A percentile compares a stretch with the other conserved stretches of the same genome.
phyloP scores from a whole-genome alignment of 2,888 invertebrate species.

The Hololepta plana region DNA sequence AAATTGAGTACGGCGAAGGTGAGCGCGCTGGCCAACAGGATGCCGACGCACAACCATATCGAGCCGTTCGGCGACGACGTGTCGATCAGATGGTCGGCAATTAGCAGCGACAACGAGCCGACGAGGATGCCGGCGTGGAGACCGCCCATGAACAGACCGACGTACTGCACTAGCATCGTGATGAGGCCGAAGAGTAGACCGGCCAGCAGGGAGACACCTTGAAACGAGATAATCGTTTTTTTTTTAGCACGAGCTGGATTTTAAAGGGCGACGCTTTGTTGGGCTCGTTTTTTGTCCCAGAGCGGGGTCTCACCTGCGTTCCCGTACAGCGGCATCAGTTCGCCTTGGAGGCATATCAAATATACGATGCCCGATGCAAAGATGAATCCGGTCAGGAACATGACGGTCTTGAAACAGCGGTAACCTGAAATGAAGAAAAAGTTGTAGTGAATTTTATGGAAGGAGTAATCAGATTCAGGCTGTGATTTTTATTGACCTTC shows the following conservation, averaged over 20 bases:
- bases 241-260: too few relatives aligned
- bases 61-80: conserved; percentile 26
- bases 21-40: conserved; percentile 46
- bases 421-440: conserved; percentile 44
- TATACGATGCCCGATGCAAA: conserved; percentile 70
- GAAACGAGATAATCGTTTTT: conserved; percentile 13
- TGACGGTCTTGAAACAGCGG: conserved; percentile 71
- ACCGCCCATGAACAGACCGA: conserved; percentile 66
- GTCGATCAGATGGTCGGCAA: conserved; percentile 40
- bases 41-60: conserved; percentile 53
- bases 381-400: conserved; percentile 76
- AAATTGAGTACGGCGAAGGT: conserved; percentile 52
- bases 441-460: too few relatives aligned
- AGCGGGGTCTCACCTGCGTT: conserved; percentile 38
- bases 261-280: too few relatives aligned
- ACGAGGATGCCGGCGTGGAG: conserved; percentile 54
- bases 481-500: too few relatives aligned
- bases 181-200: conserved; percentile 62
- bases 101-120: conserved; percentile 38
- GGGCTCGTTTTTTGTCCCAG: conserved; percentile 4
- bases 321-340: conserved; percentile 58
- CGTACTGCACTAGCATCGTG: conserved; percentile 66
- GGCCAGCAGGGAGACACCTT: conserved; percentile 52
- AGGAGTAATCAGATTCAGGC: too few relatives aligned
- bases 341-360: conserved; percentile 62